phyloP scores from a whole-genome alignment of 2,113 vertebrate species.

The Corydoras sp. region DNA sequence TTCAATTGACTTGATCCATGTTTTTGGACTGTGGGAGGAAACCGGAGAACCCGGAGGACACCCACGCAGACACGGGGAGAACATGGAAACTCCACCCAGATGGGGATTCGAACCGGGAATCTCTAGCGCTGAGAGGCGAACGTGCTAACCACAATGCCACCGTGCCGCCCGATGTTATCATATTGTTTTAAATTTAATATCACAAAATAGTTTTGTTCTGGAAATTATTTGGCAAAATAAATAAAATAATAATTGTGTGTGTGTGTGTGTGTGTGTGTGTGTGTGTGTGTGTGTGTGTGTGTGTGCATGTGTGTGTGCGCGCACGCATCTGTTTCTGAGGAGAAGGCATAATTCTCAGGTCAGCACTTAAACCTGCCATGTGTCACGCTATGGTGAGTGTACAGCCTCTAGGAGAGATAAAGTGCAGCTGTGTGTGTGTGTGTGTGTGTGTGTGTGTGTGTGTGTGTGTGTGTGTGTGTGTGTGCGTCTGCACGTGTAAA shows the following conservation, averaged over 20 bases:
- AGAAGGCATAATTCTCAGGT: conserved; percentile 25
- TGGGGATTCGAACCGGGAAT: too few relatives aligned
- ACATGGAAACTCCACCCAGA: too few relatives aligned
- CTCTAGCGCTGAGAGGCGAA: too few relatives aligned
- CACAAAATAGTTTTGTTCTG: too few relatives aligned
- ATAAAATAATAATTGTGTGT: neutral
- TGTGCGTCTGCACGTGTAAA: neutral
- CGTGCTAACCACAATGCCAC: too few relatives aligned
- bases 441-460: neutral
- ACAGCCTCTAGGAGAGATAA: conserved; percentile 20
- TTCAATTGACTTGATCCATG: too few relatives aligned
- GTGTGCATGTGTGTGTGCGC: conserved; percentile 1
- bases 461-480: conserved; percentile 2
- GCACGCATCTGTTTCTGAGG: neutral
- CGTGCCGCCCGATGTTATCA: too few relatives aligned
- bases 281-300: conserved; percentile 10
- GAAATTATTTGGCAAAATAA: too few relatives aligned
- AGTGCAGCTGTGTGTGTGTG: conserved; percentile 3
- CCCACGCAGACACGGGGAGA: too few relatives aligned
- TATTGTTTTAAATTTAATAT: too few relatives aligned
- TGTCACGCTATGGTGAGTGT: conserved; percentile 20
- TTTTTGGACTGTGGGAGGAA: too few relatives aligned
- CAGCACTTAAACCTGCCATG: conserved; percentile 34
- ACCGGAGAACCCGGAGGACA: too few relatives aligned
- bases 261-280: conserved; percentile 5